Evolutionary conservation across 2,888 invertebrate genomes (phyloP), one percentile per base, ranked within the genome.

Genomic region (Theretra japonica): DNA sequence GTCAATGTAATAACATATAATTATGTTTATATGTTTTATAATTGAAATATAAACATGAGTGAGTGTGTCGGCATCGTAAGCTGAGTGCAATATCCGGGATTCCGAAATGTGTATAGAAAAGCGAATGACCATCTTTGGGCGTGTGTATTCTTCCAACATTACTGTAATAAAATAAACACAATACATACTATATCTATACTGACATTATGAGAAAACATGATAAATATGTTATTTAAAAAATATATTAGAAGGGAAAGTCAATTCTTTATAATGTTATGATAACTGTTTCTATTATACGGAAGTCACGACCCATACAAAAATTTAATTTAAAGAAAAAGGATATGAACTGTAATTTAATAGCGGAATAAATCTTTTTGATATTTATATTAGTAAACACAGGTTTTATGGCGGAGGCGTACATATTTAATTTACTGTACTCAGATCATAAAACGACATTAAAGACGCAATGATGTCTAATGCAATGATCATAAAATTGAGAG

Each of bases 401-500:
- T 65, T 65, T 65, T 41, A 65, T 41, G 62, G 62, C 62, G 62
- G 41, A 41, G 62, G 62, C 62, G 60, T 19, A 59, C 19, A n/a
- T 21, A 65, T 65, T 65, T 65, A 65, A 65, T 65, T 65, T 65
- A 65, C 57, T 68, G 33, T 41, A 68, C n/a, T 68, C 28, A 68
- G 28, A 68, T 71, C 58, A 68, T 68, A 58, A 58, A 68, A 71
- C 58, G 41, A 41, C 56, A 70, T 3, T 28, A 50, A 58, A 65
- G 62, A 21, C 25, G 60, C 57, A 71, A 68, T 71, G 58, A 74
- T 62, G 59, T 70, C 72, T 65, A 73, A 75, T 74, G 70, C 68
- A 73, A 73, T 72, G 71, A 71, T 72, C 69, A 70, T 76, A 72
- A 76, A 73, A 71, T 41, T 11, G 60, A 21, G 11, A 41, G 33